These are phyloP conservation scores for Hypocryptadius cinnamomeus DNA, from an alignment of 2,113 vertebrate genomes.

Conservation along the genomic window DNA sequence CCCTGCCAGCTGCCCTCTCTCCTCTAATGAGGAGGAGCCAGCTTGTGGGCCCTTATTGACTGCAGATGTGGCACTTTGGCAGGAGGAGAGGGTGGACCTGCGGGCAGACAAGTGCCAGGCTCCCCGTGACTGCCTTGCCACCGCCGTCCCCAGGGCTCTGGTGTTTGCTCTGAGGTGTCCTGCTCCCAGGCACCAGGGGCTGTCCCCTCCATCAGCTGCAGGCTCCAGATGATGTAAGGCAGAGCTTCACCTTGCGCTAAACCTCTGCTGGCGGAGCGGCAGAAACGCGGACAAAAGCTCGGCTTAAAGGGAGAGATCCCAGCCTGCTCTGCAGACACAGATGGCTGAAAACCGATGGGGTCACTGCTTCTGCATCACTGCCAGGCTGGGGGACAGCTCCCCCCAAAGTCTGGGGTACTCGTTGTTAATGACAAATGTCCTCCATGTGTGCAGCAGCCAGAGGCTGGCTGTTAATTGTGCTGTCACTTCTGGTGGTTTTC, in stretches of 20 bases:
- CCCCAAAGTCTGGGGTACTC: background rate
- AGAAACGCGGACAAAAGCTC: background rate
- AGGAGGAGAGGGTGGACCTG: constrained; percentile 54
- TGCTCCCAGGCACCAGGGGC: background rate
- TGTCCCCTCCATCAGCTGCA: constrained; percentile 20
- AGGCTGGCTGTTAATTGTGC: constrained; percentile 5
- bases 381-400: background rate
- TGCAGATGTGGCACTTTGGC: constrained; percentile 62
- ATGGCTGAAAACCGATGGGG: background rate
- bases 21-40: constrained; percentile 62
- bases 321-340: constrained; percentile 7
- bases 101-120: constrained; percentile 51
- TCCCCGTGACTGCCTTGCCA: background rate
- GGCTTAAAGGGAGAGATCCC: background rate
- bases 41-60: constrained; percentile 57
- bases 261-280: background rate
- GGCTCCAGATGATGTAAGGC: constrained; percentile 27
- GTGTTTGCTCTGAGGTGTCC: constrained; percentile 6
- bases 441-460: background rate
- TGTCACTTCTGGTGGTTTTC: background rate
- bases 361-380: background rate
- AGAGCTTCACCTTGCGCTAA: background rate
- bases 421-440: background rate
- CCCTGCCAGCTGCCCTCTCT: constrained; percentile 60
- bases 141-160: constrained; percentile 3